Evolutionary conservation across 2,113 vertebrate species (phyloP).

Genomic region (Proterorhinus semilunaris): DNA sequence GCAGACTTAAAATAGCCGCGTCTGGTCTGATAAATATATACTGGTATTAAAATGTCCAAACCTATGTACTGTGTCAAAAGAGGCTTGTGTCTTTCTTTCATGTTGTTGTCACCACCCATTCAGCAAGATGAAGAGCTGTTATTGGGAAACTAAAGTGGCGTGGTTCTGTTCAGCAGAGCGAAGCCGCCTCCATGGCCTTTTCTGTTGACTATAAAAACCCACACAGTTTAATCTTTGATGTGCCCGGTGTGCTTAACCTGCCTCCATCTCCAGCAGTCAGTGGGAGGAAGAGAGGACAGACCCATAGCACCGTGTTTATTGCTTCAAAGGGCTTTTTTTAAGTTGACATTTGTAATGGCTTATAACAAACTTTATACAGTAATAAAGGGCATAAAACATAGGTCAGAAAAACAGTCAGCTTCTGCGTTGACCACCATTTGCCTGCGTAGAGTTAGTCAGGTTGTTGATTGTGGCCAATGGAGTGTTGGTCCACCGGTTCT

Average conservation of each 20-base stretch:
- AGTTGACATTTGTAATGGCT: constrained; percentile 1
- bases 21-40: no score
- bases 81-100: no score
- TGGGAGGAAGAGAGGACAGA: constrained; percentile 17
- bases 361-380: neutral
- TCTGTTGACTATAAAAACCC: constrained; percentile 34
- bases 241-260: constrained; percentile 26
- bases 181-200: constrained; percentile 6
- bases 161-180: constrained; percentile 3
- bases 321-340: neutral
- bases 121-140: neutral
- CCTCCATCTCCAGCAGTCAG: constrained; percentile 41
- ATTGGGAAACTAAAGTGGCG: neutral
- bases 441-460: no score
- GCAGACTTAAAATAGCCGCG: no score
- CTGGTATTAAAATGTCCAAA: neutral
- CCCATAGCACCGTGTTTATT: constrained; percentile 10
- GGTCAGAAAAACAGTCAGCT: no score
- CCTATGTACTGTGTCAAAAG: neutral
- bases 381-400: neutral
- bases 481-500: no score
- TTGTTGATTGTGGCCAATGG: no score
- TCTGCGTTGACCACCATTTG: no score
- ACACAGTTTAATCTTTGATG: constrained; percentile 41
- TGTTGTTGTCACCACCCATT: neutral